phyloP scores from a whole-genome alignment of 2,113 vertebrate species.

The Tetraodon nigroviridis region DNA sequence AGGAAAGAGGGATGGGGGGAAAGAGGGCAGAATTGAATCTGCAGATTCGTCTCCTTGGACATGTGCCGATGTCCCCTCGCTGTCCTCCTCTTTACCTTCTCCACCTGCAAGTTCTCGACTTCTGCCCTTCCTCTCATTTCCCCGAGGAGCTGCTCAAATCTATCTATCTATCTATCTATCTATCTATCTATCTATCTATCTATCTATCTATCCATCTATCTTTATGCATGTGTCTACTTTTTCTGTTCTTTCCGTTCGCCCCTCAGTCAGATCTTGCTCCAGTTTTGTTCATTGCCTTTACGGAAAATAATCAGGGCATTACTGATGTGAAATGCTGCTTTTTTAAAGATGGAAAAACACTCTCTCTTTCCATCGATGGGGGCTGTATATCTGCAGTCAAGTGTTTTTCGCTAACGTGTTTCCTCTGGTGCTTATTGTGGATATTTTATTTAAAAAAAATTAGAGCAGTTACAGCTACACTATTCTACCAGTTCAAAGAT shows the following conservation, averaged over 20 bases:
- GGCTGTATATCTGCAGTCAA: too few species aligned
- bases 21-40: slow-evolving; percentile 63
- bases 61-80: slow-evolving; percentile 62
- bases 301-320: slow-evolving; percentile 40
- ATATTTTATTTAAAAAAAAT: slow-evolving; percentile 4
- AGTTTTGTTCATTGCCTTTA: slow-evolving; percentile 14
- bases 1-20: slow-evolving; percentile 12
- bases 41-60: slow-evolving; percentile 68
- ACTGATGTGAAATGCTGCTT: slow-evolving; percentile 11
- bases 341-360: not conserved
- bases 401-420: too few species aligned
- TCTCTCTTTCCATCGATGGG: not conserved
- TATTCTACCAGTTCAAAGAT: slow-evolving; percentile 11
- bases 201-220: slow-evolving; percentile 36
- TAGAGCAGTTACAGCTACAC: slow-evolving; percentile 1
- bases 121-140: slow-evolving; percentile 61
- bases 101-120: slow-evolving; percentile 65
- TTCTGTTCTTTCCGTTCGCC: not conserved
- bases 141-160: not conserved
- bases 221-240: not conserved
- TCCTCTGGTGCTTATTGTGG: too few species aligned
- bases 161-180: slow-evolving; percentile 28
- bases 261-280: not conserved
- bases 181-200: slow-evolving; percentile 51
- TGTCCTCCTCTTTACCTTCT: slow-evolving; percentile 74